Base-by-base conservation (phyloP, 2,113 vertebrate genomes). In the Pomatostomus ruficeps region DNA sequence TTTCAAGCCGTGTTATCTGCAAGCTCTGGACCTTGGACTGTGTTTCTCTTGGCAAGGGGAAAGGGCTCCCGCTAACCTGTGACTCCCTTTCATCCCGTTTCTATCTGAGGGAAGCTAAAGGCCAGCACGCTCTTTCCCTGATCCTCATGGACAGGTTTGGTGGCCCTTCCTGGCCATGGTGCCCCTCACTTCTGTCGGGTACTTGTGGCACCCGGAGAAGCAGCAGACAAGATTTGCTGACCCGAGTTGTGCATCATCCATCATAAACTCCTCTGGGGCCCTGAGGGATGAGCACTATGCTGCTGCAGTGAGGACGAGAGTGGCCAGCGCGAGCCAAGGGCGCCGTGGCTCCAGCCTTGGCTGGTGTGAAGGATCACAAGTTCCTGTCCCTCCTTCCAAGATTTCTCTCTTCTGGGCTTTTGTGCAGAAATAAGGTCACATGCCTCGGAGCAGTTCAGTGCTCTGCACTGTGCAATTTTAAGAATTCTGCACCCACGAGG, bases 1-100 rank as follows among this genome's bases (percentile, higher is more conserved):
- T 95, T 88, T 95, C 46, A 84, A 86, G 73, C 43, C 1, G 0
- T 25, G 68, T 57, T 95, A 92, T 95, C 95, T 92, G 75, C 28
- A 63, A 75, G 31, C 52, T 86, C 88, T 93, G 88, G 66, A 78
- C 51, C 16, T 57, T 49, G 11, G 19, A 84, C 1, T 5, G 0
- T 88, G 8, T 93, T 95, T 94, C 33, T 79, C 54, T 93, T 96
- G 92, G 95, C 92, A 43, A 57, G 16, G 8, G 38, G 45, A 48
- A 90, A 71, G 49, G 28, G 51, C 40, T 93, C 33, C 90, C 0
- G 0, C 72, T 93, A 83, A 45, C 46, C 71, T 89, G 38, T 70
- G 93, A 36, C 62, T 91, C 21, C 4, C 31, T 80, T 83, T 79
- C 43, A 66, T 72, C 51, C 51, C 80, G 9, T 29, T 77, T 87